A percentile compares a stretch with the other conserved stretches of the same genome.
These are phyloP conservation scores for Lemur catta DNA, from an alignment of 2,797 vertebrate species.

Conservation along the genomic window DNA sequence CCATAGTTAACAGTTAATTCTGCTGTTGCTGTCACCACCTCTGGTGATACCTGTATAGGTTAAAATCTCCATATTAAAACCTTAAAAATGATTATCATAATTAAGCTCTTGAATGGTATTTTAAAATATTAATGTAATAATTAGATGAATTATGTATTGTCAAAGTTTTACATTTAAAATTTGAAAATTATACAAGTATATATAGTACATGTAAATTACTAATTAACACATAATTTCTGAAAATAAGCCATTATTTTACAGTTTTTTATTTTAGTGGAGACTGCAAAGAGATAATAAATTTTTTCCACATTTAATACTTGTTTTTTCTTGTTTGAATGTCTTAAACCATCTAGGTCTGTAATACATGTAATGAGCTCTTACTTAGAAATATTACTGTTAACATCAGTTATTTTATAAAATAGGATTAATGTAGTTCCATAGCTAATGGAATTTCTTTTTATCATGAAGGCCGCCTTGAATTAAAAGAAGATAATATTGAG, in stretches of 20 bases:
- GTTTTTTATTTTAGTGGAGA: constrained; percentile 20
- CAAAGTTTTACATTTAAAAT: constrained; percentile 19
- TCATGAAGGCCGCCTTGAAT: constrained; percentile 92
- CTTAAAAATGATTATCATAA: constrained; percentile 37
- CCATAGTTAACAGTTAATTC: background rate
- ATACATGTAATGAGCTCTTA: background rate
- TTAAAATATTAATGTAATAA: constrained; percentile 33
- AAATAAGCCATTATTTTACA: background rate
- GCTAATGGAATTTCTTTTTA: constrained; percentile 66
- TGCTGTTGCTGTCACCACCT: background rate
- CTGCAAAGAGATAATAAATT: background rate
- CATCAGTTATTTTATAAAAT: constrained; percentile 41
- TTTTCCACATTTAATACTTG: background rate
- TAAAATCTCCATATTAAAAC: constrained; percentile 35
- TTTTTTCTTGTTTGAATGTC: constrained; percentile 5
- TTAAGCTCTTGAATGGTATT: constrained; percentile 14
- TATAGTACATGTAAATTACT: constrained; percentile 15
- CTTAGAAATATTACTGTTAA: constrained; percentile 36
- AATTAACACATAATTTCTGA: constrained; percentile 18
- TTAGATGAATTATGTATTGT: background rate
- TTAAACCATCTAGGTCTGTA: constrained; percentile 36
- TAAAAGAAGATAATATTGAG: constrained; percentile 98
- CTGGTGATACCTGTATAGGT: background rate
- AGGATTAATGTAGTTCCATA: background rate
- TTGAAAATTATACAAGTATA: background rate